A percentile compares a stretch with the other conserved stretches of the same genome.
Evolutionary conservation across 2,888 invertebrate species (phyloP).

Genomic region (Dryadula phaetusa): DNA sequence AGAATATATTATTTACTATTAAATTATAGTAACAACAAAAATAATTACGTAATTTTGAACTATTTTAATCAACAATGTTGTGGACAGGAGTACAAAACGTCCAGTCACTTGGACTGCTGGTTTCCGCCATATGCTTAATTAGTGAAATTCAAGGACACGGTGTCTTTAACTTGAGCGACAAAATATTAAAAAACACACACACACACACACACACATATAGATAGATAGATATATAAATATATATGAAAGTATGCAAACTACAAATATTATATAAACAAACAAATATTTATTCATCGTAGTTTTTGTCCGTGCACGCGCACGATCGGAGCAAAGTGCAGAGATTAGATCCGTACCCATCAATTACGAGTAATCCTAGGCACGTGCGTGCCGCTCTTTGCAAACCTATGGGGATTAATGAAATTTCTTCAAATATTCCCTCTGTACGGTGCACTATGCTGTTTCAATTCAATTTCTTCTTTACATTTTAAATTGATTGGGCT

Average conservation of each 20-base stretch:
- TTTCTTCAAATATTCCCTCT: slow-evolving; percentile 57
- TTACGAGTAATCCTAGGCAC: slow-evolving; percentile 78
- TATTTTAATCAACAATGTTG: too few relatives aligned
- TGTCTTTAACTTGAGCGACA: too few relatives aligned
- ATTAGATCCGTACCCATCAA: slow-evolving; percentile 80
- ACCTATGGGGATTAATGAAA: slow-evolving; percentile 79
- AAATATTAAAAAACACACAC: too few relatives aligned
- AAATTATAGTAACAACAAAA: too few relatives aligned
- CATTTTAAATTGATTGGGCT: slow-evolving; percentile 2
- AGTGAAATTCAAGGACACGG: too few relatives aligned
- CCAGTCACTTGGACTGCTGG: too few relatives aligned
- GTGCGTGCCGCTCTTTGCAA: slow-evolving; percentile 72
- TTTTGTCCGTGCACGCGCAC: slow-evolving; percentile 38
- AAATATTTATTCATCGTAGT: slow-evolving; percentile 36
- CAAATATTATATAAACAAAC: slow-evolving; percentile 24
- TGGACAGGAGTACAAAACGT: too few relatives aligned
- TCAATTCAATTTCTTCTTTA: slow-evolving; percentile 36
- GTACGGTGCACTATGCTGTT: slow-evolving; percentile 18
- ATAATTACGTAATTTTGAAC: too few relatives aligned
- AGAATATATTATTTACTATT: too few relatives aligned
- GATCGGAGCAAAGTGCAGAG: slow-evolving; percentile 73
- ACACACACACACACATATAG: background rate
- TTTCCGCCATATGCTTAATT: too few relatives aligned
- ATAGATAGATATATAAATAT: background rate
- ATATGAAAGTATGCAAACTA: background rate